Percentiles rank a stretch among this genome's conserved stretches.
Conservation (phyloP, 2,888 invertebrate species). For the Cecidostiba fungosa region DNA sequence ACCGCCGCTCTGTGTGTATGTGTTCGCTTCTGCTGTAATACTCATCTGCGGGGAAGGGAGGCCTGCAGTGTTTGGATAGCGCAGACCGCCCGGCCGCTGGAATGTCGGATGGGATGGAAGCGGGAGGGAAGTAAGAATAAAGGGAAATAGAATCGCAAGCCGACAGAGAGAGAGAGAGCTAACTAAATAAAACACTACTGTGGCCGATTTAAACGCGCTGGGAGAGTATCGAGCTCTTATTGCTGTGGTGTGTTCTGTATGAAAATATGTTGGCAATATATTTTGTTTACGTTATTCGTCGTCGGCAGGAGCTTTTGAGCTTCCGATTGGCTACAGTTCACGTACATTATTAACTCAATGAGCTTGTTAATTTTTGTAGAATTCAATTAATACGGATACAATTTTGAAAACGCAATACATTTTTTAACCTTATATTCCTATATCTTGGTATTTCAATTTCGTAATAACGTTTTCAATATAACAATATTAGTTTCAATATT, state of each 20-base stretch:
- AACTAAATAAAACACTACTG: constrained; percentile 23
- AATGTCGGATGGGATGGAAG: not conserved
- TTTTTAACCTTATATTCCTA: too few species aligned
- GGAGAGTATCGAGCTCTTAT: not conserved
- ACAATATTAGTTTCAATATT: too few species aligned
- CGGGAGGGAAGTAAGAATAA: constrained; percentile 1
- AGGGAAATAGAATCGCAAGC: not conserved
- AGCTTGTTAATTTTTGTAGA: too few species aligned
- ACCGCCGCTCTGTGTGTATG: constrained; percentile 7
- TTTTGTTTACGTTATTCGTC: too few species aligned
- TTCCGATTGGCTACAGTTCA: too few species aligned
- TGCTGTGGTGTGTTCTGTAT: not conserved
- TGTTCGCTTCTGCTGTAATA: constrained; percentile 33
- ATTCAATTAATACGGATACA: too few species aligned
- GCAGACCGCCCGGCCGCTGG: not conserved
- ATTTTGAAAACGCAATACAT: too few species aligned
- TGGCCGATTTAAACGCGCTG: not conserved
- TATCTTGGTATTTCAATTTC: too few species aligned
- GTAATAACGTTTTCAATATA: too few species aligned
- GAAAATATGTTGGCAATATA: not conserved
- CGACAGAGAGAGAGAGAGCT: not conserved
- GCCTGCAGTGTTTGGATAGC: constrained; percentile 48
- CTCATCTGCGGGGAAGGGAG: constrained; percentile 11
- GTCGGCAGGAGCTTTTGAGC: too few species aligned
- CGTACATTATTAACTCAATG: too few species aligned